These are phyloP conservation scores for Panulirus ornatus DNA, from an alignment of 1,140 invertebrate species.

Conservation along the genomic window DNA sequence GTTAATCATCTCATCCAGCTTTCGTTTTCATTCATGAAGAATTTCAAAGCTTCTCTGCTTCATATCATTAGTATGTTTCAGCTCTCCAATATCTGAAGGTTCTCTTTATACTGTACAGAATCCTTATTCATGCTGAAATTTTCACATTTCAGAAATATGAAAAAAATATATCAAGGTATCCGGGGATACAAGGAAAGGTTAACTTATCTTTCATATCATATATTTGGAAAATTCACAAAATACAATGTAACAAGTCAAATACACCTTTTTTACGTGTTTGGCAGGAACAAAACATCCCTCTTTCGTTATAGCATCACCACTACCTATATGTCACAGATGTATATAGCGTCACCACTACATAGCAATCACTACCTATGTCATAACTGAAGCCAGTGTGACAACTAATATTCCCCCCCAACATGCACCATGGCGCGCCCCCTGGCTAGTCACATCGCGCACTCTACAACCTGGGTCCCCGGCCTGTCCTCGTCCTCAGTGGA, in stretches of 20 bases:
- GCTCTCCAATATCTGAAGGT: no score
- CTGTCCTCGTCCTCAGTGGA: no score
- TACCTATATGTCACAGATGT: constrained; percentile 59
- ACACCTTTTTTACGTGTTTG: constrained; percentile 53
- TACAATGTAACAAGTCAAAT: constrained; percentile 69
- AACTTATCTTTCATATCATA: constrained; percentile 62
- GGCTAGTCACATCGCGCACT: not conserved
- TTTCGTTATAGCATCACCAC: constrained; percentile 58
- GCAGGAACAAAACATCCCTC: constrained; percentile 34
- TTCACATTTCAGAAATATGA: no score
- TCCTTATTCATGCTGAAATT: no score
- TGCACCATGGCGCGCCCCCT: not conserved
- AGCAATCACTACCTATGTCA: constrained; percentile 30
- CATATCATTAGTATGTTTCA: no score
- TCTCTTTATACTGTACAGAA: no score
- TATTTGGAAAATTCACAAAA: constrained; percentile 73
- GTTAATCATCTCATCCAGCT: no score
- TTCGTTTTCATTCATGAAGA: no score
- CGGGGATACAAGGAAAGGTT: not conserved
- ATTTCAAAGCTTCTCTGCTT: no score
- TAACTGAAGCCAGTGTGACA: constrained; percentile 41
- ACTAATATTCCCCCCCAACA: constrained; percentile 15
- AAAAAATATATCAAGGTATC: no score
- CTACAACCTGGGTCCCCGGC: no score
- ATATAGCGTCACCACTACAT: constrained; percentile 33